Conservation (phyloP, 1,140 invertebrate genomes). For the Aphidius ervi region DNA sequence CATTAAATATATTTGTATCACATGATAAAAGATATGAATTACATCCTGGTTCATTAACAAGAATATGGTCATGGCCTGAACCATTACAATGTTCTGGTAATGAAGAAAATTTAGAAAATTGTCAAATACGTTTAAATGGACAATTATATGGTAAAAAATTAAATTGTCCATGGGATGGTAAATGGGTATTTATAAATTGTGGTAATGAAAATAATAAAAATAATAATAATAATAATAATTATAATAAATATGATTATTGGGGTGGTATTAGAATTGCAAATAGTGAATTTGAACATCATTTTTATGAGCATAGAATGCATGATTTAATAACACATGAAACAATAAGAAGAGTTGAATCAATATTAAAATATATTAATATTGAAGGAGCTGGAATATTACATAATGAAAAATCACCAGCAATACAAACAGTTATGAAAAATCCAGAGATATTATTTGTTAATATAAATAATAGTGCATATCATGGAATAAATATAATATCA, state of each 20-base stretch:
- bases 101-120: conserved; percentile 80
- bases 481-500: conserved; percentile 89
- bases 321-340: conserved; percentile 74
- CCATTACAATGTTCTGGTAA: conserved; percentile 77
- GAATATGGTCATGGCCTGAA: conserved; percentile 94
- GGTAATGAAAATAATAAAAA: conserved; percentile 67
- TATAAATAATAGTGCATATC: conserved; percentile 78
- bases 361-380: conserved; percentile 80
- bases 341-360: conserved; percentile 64
- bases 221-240: too few relatives aligned
- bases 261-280: conserved; percentile 92
- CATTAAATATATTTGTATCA: conserved; percentile 81
- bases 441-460: conserved; percentile 80
- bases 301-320: conserved; percentile 77
- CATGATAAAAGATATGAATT: conserved; percentile 77
- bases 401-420: conserved; percentile 87
- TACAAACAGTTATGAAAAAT: conserved; percentile 83
- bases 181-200: conserved; percentile 93
- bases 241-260: conserved; percentile 92
- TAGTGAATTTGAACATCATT: conserved; percentile 81
- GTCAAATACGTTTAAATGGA: conserved; percentile 83
- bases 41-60: conserved; percentile 74
- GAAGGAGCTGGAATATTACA: conserved; percentile 94
- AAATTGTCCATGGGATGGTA: conserved; percentile 81
- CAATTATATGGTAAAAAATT: conserved; percentile 80